These are phyloP conservation scores for Drosophila sturtevanti DNA, from an alignment of 1,140 invertebrate genomes.

Conservation along the genomic window DNA sequence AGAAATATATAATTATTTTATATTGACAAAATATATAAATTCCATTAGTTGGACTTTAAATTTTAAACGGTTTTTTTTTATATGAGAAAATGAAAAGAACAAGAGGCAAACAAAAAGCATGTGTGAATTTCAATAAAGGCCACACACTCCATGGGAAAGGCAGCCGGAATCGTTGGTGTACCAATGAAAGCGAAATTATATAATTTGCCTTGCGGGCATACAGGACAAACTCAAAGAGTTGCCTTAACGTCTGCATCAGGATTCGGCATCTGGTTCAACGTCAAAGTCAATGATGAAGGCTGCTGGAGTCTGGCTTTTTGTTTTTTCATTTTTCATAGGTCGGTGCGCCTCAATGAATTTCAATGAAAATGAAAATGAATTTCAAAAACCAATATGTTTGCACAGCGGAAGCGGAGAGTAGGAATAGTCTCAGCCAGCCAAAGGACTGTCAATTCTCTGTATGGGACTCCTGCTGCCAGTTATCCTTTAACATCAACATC, in stretches of 20 bases:
- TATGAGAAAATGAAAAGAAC: background rate
- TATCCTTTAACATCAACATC: background rate
- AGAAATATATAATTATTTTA: no score
- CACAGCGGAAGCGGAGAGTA: slow-evolving; percentile 30
- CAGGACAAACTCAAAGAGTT: slow-evolving; percentile 62
- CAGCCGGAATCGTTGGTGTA: background rate
- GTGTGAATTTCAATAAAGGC: slow-evolving; percentile 53
- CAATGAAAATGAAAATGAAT: slow-evolving; percentile 82
- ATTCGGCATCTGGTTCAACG: background rate
- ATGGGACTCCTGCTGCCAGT: background rate
- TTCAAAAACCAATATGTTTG: slow-evolving; percentile 77
- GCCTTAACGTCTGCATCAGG: background rate
- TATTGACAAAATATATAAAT: slow-evolving; percentile 5
- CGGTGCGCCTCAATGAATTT: slow-evolving; percentile 70
- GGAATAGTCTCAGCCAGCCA: background rate
- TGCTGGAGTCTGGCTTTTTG: slow-evolving; percentile 31
- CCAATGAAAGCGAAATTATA: slow-evolving; percentile 72
- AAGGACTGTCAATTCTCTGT: background rate
- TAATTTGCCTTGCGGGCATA: slow-evolving; percentile 40
- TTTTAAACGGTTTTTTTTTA: slow-evolving; percentile 12
- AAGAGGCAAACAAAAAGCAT: background rate
- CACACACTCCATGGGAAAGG: slow-evolving; percentile 14
- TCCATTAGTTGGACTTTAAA: slow-evolving; percentile 9
- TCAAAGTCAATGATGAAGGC: background rate
- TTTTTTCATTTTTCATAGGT: slow-evolving; percentile 54